Conservation (phyloP, 2,797 vertebrate species). For the Sparidentex hasta region DNA sequence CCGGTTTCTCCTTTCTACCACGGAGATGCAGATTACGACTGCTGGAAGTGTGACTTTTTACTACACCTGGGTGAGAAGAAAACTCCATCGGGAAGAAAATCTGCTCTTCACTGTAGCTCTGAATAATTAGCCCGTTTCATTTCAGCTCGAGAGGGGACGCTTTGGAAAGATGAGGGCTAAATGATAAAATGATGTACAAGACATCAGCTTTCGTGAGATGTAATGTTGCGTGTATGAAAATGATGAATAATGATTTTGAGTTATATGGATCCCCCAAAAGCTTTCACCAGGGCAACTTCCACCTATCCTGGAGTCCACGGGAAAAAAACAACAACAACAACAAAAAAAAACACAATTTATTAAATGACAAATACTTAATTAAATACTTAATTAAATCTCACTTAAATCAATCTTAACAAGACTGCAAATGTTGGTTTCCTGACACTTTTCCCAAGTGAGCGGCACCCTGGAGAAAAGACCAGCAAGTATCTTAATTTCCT, state of each 20-base stretch:
- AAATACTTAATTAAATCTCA: neutral
- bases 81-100: conserved; percentile 3
- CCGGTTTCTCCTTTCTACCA: conserved; percentile 10
- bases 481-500: neutral
- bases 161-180: neutral
- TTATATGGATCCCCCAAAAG: neutral
- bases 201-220: too few species aligned
- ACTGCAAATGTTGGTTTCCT: neutral
- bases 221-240: neutral
- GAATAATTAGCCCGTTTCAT: conserved; percentile 1
- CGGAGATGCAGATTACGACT: conserved; percentile 13
- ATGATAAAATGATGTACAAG: neutral
- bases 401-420: neutral
- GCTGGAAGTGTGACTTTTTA: conserved; percentile 35
- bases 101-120: neutral
- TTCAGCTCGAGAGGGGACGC: neutral
- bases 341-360: neutral
- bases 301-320: neutral
- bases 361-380: neutral
- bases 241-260: neutral
- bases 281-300: neutral
- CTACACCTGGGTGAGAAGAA: conserved; percentile 37
- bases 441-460: neutral
- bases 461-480: neutral
- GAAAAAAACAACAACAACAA: neutral